Conservation (phyloP, 2,797 vertebrate species). For the Petrocephalus sullivani region DNA sequence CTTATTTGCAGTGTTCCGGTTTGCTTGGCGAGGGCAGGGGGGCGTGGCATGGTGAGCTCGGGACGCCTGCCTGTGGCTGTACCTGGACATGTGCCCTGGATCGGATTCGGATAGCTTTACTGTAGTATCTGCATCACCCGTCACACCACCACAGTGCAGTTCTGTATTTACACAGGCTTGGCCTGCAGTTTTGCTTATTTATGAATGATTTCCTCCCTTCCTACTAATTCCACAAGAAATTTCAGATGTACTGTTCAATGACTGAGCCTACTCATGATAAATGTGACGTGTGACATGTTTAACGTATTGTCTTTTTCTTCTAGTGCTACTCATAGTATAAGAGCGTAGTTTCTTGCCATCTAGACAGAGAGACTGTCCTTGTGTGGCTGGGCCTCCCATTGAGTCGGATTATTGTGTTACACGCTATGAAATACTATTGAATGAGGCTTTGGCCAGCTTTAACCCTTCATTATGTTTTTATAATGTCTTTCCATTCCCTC, state of each 20-base stretch:
- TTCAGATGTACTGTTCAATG: background rate
- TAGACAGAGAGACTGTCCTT: background rate
- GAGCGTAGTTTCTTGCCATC: background rate
- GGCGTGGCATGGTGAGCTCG: slow-evolving; percentile 35
- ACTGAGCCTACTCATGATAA: background rate
- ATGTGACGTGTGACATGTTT: background rate
- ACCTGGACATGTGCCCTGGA: background rate
- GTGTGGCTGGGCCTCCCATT: slow-evolving; percentile 8
- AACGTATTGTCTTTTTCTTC: background rate
- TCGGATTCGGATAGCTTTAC: background rate
- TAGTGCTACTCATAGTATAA: background rate
- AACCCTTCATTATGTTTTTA: slow-evolving; percentile 24
- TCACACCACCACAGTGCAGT: background rate
- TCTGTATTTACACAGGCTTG: background rate
- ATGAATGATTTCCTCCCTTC: background rate
- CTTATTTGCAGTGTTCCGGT: background rate
- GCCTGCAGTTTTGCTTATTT: background rate
- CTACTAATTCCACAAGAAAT: background rate
- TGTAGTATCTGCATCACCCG: background rate
- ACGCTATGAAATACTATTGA: slow-evolving; percentile 12
- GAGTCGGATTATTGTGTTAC: slow-evolving; percentile 24
- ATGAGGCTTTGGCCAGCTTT: slow-evolving; percentile 20
- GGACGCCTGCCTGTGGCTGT: background rate
- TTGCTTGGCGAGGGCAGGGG: slow-evolving; percentile 44
- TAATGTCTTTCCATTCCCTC: slow-evolving; percentile 23